Conservation (phyloP, 1,140 invertebrate species). For the Heliconius melpomene region DNA sequence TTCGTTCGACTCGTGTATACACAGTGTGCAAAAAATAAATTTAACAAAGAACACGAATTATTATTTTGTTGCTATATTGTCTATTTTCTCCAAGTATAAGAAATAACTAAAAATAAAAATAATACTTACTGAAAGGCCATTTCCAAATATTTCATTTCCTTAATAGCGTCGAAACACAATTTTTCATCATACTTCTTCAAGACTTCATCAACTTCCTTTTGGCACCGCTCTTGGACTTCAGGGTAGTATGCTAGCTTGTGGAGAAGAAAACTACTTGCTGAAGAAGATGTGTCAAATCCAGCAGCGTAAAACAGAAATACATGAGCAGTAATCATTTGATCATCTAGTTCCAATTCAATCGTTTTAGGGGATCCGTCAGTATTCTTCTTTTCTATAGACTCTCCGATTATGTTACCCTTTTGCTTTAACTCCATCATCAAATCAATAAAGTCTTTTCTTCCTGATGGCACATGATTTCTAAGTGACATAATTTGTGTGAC, state of each 20-base stretch:
- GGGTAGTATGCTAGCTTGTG: conserved; percentile 28
- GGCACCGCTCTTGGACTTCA: conserved; percentile 23
- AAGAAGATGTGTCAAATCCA: conserved; percentile 32
- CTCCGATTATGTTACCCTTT: conserved; percentile 30
- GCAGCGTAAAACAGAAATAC: conserved; percentile 33
- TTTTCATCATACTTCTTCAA: conserved; percentile 24
- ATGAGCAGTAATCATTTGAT: conserved; percentile 30
- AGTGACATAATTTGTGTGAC: conserved; percentile 24
- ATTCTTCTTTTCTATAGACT: conserved; percentile 28
- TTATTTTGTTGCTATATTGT: too few relatives aligned
- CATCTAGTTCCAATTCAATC: conserved; percentile 23
- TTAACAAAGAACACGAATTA: too few relatives aligned
- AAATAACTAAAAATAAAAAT: too few relatives aligned
- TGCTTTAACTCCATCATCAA: conserved; percentile 29
- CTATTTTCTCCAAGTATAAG: too few relatives aligned
- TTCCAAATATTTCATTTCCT: conserved; percentile 37
- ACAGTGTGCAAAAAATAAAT: too few relatives aligned
- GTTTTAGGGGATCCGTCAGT: conserved; percentile 23
- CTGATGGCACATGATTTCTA: conserved; percentile 32
- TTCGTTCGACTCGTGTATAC: too few relatives aligned
- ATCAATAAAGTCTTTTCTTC: conserved; percentile 33
- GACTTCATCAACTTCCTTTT: conserved; percentile 32
- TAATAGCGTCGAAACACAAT: conserved; percentile 33
- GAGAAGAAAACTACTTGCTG: conserved; percentile 29
- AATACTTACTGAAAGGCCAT: conserved; percentile 15